Evolutionary conservation across 92 coral and sea anemone genomes (phyloP), one percentile per base, ranked within the genome.

Genomic region (Heteractis magnifica): DNA sequence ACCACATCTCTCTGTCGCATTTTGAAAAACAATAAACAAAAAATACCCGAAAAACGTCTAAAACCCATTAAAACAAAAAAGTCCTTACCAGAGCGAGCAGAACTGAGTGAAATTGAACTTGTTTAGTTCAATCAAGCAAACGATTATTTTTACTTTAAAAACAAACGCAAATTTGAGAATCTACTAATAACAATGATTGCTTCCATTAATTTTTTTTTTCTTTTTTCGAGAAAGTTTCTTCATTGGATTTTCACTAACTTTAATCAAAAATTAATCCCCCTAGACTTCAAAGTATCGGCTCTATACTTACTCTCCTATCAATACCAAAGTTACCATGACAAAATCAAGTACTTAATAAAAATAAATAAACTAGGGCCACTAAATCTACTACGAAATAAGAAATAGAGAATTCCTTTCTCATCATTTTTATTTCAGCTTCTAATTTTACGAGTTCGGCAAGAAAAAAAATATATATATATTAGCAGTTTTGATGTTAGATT

Each of bases 211-310:
- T 8, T 68, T 68, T 68, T 68, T 68, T 23, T 68, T 7, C 44
- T 19, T 10, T 6, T 8, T 21, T 23, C 49, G 49, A 8, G 44
- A 34, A 34, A 34, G 7, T 68, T 68, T 68, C 49, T 68, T 68
- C 73, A 68, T 68, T 68, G 73, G 49, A 68, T 20, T 23, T 68
- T 68, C 44, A 3, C 73, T 68, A 68, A 10, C 49, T 68, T 68
- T 23, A 68, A 68, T 68, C 50, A 68, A 68, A 68, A 68, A 21
- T 68, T 68, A 6, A 68, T 68, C 10, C 44, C 48, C 6, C 5
- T 68, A 21, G 12, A 68, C 73, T 68, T 68, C 73, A 68, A 68
- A 68, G 44, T 68, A 68, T 68, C 70, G 70, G 44, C 14, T 68
- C 73, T 20, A 68, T 20, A 48, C 44, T 23, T 68, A 68, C 23